Evolutionary conservation across 2,888 invertebrate genomes (phyloP).

Genomic region (Acanthoscelides obtectus): DNA sequence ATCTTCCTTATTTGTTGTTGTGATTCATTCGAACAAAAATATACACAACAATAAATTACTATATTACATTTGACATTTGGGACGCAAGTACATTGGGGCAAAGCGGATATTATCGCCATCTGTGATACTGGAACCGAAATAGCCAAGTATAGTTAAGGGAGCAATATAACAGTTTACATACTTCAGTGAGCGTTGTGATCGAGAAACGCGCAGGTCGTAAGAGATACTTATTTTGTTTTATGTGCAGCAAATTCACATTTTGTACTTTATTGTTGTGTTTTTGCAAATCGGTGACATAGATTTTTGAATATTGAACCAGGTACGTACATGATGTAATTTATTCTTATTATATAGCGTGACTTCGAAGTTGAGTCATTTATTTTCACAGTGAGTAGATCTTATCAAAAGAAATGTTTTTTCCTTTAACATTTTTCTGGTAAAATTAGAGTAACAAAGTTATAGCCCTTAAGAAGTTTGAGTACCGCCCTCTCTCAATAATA

Average conservation of each 20-base stretch:
- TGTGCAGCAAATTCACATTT: background rate
- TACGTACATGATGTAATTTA: background rate
- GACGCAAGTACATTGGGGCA: background rate
- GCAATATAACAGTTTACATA: background rate
- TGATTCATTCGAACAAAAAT: too few species aligned
- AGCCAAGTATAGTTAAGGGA: background rate
- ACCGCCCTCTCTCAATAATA: too few species aligned
- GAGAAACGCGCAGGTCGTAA: background rate
- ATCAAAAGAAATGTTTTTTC: too few species aligned
- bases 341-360: background rate
- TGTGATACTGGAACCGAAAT: background rate
- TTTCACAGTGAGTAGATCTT: too few species aligned
- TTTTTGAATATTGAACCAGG: background rate
- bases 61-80: too few species aligned
- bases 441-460: too few species aligned
- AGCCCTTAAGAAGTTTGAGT: too few species aligned
- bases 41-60: too few species aligned
- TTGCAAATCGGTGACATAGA: background rate
- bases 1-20: too few species aligned
- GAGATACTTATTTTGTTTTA: background rate
- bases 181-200: background rate
- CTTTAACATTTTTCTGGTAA: too few species aligned
- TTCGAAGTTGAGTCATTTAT: too few species aligned
- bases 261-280: background rate
- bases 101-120: slow-evolving; percentile 1